These are phyloP conservation scores for Anabas testudineus DNA, from an alignment of 2,797 vertebrate genomes.

Conservation along the genomic window DNA sequence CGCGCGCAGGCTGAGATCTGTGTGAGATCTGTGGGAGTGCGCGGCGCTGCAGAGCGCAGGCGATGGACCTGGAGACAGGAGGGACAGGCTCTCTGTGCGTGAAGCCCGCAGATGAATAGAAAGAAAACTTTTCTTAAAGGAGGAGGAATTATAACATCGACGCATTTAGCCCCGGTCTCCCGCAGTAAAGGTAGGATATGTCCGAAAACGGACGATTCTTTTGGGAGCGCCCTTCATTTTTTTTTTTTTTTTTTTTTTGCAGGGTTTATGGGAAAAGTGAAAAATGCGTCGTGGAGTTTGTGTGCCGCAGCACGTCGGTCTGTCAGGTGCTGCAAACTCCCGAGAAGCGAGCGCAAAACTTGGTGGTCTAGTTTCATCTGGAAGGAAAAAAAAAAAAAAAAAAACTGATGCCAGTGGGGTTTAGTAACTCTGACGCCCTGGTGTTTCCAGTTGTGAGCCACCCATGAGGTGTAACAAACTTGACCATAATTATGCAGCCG, in stretches of 20 bases:
- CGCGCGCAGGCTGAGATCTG: slow-evolving; percentile 44
- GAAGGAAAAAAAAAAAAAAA: neutral
- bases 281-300: neutral
- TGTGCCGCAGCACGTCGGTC: slow-evolving; percentile 8
- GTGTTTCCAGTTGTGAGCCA: slow-evolving; percentile 11
- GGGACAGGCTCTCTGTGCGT: slow-evolving; percentile 47
- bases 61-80: slow-evolving; percentile 55
- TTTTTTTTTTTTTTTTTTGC: too few species aligned
- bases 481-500: neutral
- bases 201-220: neutral
- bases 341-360: slow-evolving; percentile 36
- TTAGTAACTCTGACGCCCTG: neutral
- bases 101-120: slow-evolving; percentile 47
- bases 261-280: neutral
- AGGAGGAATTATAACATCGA: slow-evolving; percentile 45
- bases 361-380: slow-evolving; percentile 8
- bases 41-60: slow-evolving; percentile 47
- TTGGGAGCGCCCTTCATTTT: neutral
- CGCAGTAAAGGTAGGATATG: slow-evolving; percentile 54
- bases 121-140: slow-evolving; percentile 16
- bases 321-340: slow-evolving; percentile 64
- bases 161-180: neutral
- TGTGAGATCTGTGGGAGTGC: slow-evolving; percentile 31
- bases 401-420: neutral
- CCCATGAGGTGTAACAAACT: slow-evolving; percentile 1